These are phyloP conservation scores for Sebastes diaconus DNA, from an alignment of 2,797 vertebrate species.

Conservation along the genomic window DNA sequence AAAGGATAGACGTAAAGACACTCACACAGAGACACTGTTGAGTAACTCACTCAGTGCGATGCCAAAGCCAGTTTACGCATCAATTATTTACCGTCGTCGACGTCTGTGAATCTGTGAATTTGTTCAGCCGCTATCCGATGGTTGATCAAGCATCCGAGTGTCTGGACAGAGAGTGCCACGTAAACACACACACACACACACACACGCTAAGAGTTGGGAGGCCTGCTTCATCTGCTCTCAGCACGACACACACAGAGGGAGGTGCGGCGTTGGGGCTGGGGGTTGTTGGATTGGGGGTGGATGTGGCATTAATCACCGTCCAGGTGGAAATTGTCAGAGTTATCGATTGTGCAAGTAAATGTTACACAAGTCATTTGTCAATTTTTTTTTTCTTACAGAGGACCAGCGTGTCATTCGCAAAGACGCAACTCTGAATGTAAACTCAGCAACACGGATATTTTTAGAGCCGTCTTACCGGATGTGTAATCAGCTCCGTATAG, in stretches of 20 bases:
- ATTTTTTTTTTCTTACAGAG: conserved; percentile 69
- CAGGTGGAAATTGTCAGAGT: conserved; percentile 92
- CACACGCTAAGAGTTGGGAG: conserved; percentile 34
- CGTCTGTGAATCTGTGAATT: conserved; percentile 43
- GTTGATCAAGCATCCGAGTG: conserved; percentile 45
- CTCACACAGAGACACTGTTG: conserved; percentile 16
- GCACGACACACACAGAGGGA: conserved; percentile 80
- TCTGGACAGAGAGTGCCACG: conserved; percentile 31
- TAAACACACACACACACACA: conserved; percentile 6
- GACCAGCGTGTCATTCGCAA: conserved; percentile 82
- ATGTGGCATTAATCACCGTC: conserved; percentile 91
- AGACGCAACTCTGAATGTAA: conserved; percentile 58
- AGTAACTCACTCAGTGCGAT: conserved; percentile 42
- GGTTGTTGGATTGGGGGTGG: conserved; percentile 76
- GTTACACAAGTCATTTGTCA: conserved; percentile 95
- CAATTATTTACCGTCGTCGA: conserved; percentile 50
- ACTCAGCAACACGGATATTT: conserved; percentile 34
- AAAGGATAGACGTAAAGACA: conserved; percentile 54
- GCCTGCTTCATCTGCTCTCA: conserved; percentile 78
- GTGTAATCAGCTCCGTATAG: neutral
- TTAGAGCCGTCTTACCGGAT: conserved; percentile 12
- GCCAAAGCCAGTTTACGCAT: conserved; percentile 46
- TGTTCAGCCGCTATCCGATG: conserved; percentile 43
- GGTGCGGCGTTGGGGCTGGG: conserved; percentile 64
- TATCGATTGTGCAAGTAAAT: conserved; percentile 96